A percentile compares a stretch with the other conserved stretches of the same genome.
phyloP scores from a whole-genome alignment of 2,888 invertebrate genomes.

The Trissonchulus sp. region DNA sequence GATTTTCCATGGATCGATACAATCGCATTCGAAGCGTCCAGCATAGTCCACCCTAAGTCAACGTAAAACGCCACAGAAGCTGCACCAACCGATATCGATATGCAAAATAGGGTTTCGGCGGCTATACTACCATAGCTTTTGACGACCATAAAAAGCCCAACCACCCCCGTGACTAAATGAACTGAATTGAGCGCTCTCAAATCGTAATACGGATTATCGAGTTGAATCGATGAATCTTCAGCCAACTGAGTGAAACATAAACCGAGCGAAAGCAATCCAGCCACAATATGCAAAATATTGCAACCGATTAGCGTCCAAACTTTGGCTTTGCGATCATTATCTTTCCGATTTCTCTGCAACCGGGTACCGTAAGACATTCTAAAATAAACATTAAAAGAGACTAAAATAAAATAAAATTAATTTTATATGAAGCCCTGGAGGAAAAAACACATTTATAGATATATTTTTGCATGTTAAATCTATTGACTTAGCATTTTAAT shows the following conservation, averaged over 20 bases:
- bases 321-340: too few relatives aligned
- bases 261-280: conserved; percentile 45
- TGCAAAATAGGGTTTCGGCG: conserved; percentile 46
- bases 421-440: too few relatives aligned
- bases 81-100: conserved; percentile 44
- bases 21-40: neutral
- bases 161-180: conserved; percentile 43
- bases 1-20: neutral
- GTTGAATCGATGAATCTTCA: conserved; percentile 39
- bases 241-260: conserved; percentile 46
- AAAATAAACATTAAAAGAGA: too few relatives aligned
- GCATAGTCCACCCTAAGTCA: neutral
- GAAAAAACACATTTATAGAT: too few relatives aligned
- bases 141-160: conserved; percentile 44
- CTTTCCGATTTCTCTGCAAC: too few relatives aligned
- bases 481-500: too few relatives aligned
- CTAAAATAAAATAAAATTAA: too few relatives aligned
- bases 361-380: too few relatives aligned
- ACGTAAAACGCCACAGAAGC: conserved; percentile 48
- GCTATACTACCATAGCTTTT: conserved; percentile 49
- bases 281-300: conserved; percentile 44
- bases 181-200: conserved; percentile 46
- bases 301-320: conserved; percentile 33
- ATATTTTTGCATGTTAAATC: too few relatives aligned
- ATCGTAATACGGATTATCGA: conserved; percentile 48